A percentile compares a stretch with the other conserved stretches of the same genome.
These are phyloP conservation scores for Pogona vitticeps DNA, from an alignment of 2,113 vertebrate species.

Conservation along the genomic window DNA sequence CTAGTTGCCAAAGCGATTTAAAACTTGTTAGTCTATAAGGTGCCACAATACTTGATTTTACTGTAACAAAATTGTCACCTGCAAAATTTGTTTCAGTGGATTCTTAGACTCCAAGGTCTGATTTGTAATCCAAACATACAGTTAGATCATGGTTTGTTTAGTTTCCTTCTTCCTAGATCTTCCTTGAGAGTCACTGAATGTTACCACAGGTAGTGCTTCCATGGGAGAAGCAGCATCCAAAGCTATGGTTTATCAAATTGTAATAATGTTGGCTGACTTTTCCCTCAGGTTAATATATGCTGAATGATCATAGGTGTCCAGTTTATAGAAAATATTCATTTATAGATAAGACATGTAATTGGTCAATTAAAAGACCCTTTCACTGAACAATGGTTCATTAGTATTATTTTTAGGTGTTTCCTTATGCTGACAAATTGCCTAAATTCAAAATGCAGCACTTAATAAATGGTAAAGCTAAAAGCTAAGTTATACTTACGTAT, in stretches of 20 bases:
- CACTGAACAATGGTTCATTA: background rate
- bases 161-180: background rate
- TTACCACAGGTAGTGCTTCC: too few species aligned
- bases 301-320: background rate
- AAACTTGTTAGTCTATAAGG: too few species aligned
- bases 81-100: too few species aligned
- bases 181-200: background rate
- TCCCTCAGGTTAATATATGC: background rate
- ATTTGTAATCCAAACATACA: background rate
- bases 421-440: background rate
- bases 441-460: slow-evolving; percentile 1
- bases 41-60: background rate
- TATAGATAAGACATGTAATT: background rate
- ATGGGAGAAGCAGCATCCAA: background rate
- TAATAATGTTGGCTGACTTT: background rate
- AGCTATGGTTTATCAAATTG: background rate
- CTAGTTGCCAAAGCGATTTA: background rate
- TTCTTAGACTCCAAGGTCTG: background rate
- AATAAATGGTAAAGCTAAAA: slow-evolving; percentile 18
- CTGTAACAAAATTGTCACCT: too few species aligned
- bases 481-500: background rate
- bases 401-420: background rate
- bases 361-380: background rate
- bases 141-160: background rate
- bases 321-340: background rate